phyloP scores from a whole-genome alignment of 1,140 invertebrate species.

The Tetranychus urticae region DNA sequence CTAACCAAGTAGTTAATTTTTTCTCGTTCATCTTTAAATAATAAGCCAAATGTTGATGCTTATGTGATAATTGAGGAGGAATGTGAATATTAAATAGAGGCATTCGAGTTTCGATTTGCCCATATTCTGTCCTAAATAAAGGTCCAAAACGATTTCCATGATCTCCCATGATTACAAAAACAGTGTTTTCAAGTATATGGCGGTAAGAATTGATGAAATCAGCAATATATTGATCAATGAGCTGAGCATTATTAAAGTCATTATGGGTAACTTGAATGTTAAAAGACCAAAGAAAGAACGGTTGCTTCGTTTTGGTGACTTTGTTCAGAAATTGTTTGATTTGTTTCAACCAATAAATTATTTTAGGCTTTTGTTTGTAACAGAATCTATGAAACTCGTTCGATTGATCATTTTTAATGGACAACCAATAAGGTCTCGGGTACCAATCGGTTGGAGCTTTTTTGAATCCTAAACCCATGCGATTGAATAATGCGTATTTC shows the following conservation, averaged over 20 bases:
- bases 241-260: conserved; percentile 8
- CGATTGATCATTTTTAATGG: conserved; percentile 4
- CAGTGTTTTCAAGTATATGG: conserved; percentile 2
- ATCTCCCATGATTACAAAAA: conserved; percentile 8
- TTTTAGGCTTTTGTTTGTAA: conserved; percentile 8
- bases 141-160: conserved; percentile 9
- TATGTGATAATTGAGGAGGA: conserved; percentile 9
- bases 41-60: conserved; percentile 9
- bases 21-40: conserved; percentile 5
- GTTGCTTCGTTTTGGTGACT: conserved; percentile 14
- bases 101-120: conserved; percentile 18
- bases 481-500: conserved; percentile 52
- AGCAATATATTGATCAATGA: conserved; percentile 4
- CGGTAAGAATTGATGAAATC: background rate
- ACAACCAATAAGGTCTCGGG: conserved; percentile 35
- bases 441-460: conserved; percentile 57
- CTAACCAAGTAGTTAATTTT: conserved; percentile 12
- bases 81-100: conserved; percentile 15
- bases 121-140: conserved; percentile 13
- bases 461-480: conserved; percentile 35
- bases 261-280: conserved; percentile 7
- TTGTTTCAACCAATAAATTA: conserved; percentile 11
- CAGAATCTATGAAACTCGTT: background rate
- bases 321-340: conserved; percentile 14
- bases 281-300: conserved; percentile 4